Evolutionary conservation across 1,140 invertebrate species (phyloP).

Genomic region (Halyomorpha halys): DNA sequence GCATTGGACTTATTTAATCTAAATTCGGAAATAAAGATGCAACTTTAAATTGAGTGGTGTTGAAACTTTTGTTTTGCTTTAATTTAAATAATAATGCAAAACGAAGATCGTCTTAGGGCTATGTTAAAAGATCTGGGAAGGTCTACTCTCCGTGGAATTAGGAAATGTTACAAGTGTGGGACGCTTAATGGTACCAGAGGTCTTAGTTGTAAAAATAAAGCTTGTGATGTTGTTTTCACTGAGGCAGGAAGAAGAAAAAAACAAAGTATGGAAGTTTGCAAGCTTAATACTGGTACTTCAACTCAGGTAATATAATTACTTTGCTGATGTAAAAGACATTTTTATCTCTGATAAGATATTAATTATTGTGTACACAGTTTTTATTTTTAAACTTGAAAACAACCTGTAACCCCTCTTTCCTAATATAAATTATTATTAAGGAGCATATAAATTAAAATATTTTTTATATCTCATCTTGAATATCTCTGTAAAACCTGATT

Average conservation of each 20-base stretch:
- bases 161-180: conserved; percentile 69
- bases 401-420: no score
- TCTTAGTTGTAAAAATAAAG: conserved; percentile 64
- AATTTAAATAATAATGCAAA: conserved; percentile 20
- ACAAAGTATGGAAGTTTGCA: conserved; percentile 52
- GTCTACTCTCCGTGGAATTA: conserved; percentile 56
- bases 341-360: no score
- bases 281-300: conserved; percentile 25
- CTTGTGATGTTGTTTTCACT: conserved; percentile 60
- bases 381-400: no score
- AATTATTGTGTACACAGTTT: no score
- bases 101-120: conserved; percentile 28
- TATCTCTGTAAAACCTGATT: no score
- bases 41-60: no score
- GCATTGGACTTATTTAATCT: no score
- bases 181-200: conserved; percentile 66
- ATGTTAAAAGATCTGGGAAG: conserved; percentile 47
- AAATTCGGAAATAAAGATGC: no score
- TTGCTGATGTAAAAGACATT: no score
- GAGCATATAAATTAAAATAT: no score
- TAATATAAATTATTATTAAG: no score
- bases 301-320: conserved; percentile 20
- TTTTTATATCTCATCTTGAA: no score
- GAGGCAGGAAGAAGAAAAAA: conserved; percentile 51
- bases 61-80: neutral